phyloP scores from a whole-genome alignment of 2,888 invertebrate species.

The Aelia acuminata region DNA sequence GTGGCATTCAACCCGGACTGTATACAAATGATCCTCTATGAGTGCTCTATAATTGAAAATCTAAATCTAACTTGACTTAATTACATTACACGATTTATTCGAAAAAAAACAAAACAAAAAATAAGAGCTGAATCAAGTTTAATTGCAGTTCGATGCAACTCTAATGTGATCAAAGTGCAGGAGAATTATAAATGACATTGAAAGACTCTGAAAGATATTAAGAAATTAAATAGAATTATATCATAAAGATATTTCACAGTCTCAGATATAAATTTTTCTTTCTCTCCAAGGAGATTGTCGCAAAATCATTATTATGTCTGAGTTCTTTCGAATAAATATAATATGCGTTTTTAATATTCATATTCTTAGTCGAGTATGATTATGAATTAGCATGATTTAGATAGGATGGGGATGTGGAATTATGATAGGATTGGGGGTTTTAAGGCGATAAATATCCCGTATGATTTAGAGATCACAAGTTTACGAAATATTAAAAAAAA shows the following conservation, averaged over 20 bases:
- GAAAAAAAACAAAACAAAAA: neutral
- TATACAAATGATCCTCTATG: neutral
- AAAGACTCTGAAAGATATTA: neutral
- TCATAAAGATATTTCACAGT: neutral
- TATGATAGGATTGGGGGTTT: no score
- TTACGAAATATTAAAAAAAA: no score
- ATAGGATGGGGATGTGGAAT: no score
- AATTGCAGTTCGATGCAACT: neutral
- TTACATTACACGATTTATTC: neutral
- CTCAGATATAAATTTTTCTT: neutral
- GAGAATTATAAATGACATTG: neutral
- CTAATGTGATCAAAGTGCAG: slow-evolving; percentile 14
- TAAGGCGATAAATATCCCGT: no score
- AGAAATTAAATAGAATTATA: neutral
- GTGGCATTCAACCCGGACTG: neutral
- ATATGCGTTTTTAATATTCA: no score
- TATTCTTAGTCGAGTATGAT: no score
- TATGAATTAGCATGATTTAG: no score
- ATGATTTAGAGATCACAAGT: no score
- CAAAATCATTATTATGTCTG: no score
- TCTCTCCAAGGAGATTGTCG: neutral
- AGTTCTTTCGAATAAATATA: no score
- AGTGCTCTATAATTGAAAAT: neutral
- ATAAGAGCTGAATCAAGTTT: slow-evolving; percentile 6
- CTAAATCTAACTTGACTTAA: neutral